Percentiles rank a stretch among this genome's conserved stretches.
Conservation (phyloP, 2,797 vertebrate species). For the Cyclura pinguis region DNA sequence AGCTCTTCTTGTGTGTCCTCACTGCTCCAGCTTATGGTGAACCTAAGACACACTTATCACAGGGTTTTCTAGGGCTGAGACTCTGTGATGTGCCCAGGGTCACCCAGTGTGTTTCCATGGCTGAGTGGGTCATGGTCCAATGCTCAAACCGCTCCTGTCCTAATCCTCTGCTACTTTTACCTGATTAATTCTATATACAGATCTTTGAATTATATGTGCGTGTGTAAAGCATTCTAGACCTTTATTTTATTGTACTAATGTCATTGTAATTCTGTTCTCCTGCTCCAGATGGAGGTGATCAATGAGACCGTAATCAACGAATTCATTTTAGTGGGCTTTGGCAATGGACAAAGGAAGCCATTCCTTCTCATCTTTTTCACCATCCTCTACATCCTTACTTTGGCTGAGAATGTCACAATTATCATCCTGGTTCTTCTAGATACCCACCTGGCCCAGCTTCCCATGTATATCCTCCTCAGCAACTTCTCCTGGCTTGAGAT, state of each 20-base stretch:
- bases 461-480: conserved; percentile 60
- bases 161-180: too few species aligned
- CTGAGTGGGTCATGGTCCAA: too few species aligned
- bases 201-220: too few species aligned
- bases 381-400: conserved; percentile 47
- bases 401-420: conserved; percentile 53
- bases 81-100: too few species aligned
- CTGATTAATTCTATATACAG: too few species aligned
- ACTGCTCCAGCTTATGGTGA: too few species aligned
- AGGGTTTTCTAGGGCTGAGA: too few species aligned
- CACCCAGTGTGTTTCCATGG: too few species aligned
- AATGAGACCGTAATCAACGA: conserved; percentile 26
- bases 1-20: too few species aligned
- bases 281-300: conserved; percentile 1
- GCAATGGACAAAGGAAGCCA: not conserved
- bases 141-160: too few species aligned
- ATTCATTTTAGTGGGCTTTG: conserved; percentile 15
- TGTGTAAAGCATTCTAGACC: too few species aligned
- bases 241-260: not conserved
- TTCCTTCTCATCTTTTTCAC: not conserved
- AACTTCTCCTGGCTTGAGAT: conserved; percentile 70
- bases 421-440: conserved; percentile 41
- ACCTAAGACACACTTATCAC: too few species aligned
- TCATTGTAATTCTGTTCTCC: not conserved
- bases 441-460: conserved; percentile 43